phyloP scores from a whole-genome alignment of 2,888 invertebrate genomes.

The Lagria hirta region DNA sequence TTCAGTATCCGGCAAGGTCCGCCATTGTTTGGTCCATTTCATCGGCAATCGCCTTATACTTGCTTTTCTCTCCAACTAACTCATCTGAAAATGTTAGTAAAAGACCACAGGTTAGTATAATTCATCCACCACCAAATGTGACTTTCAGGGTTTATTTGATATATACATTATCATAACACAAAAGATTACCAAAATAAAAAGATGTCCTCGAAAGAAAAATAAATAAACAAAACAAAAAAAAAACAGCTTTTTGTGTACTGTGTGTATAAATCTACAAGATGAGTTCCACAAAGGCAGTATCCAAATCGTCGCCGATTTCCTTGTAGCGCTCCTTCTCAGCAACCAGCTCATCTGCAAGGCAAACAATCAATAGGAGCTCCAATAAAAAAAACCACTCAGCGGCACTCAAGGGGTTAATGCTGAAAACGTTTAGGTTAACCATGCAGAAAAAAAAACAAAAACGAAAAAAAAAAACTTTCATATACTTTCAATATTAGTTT shows the following conservation, averaged over 20 bases:
- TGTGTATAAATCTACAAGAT: constrained; percentile 58
- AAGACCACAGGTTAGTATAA: too few relatives aligned
- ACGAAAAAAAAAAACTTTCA: constrained; percentile 45
- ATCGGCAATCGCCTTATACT: constrained; percentile 97
- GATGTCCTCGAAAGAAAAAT: constrained; percentile 16
- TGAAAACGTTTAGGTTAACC: constrained; percentile 27
- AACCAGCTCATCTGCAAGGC: constrained; percentile 84
- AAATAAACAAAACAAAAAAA: constrained; percentile 8
- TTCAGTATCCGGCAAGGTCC: constrained; percentile 91
- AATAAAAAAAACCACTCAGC: background rate
- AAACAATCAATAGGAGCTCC: constrained; percentile 2
- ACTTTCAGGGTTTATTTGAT: constrained; percentile 16
- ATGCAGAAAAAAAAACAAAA: constrained; percentile 41
- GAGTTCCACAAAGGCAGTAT: constrained; percentile 96
- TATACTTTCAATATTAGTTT: constrained; percentile 14
- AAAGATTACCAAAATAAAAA: constrained; percentile 22
- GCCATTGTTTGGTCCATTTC: constrained; percentile 97
- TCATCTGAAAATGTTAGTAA: constrained; percentile 68
- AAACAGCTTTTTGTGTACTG: constrained; percentile 6
- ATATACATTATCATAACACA: constrained; percentile 18
- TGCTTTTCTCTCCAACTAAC: constrained; percentile 88
- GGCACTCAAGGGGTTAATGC: constrained; percentile 11
- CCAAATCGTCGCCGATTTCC: constrained; percentile 99
- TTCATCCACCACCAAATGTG: too few relatives aligned
- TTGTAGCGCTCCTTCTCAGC: constrained; percentile 99